Evolutionary conservation across 1,140 invertebrate species (phyloP).

Genomic region (Trichonephila clavata): DNA sequence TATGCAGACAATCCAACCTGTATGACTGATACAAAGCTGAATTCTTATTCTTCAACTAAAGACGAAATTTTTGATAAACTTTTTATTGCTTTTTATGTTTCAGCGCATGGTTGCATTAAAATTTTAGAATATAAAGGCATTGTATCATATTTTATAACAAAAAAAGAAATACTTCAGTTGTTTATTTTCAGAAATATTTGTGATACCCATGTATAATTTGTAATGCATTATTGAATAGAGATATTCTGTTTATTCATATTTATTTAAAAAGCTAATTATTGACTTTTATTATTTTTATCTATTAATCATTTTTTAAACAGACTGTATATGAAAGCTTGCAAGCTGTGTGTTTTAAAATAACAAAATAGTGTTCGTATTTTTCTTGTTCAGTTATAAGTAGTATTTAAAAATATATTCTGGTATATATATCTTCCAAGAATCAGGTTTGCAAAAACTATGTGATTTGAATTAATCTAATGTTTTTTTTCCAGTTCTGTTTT

Average conservation of each 20-base stretch:
- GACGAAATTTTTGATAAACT: neutral
- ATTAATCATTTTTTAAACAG: no score
- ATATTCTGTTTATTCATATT: slow-evolving; percentile 21
- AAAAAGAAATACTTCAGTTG: neutral
- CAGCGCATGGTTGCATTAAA: slow-evolving; percentile 20
- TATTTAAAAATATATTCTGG: no score
- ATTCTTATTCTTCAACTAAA: neutral
- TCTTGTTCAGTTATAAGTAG: no score
- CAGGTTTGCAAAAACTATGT: no score
- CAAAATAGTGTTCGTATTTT: no score
- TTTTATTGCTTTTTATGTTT: slow-evolving; percentile 27
- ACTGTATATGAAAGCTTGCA: no score
- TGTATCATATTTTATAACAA: slow-evolving; percentile 9
- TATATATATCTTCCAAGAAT: no score
- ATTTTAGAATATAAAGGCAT: neutral
- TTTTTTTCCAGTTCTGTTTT: no score
- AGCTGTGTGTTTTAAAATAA: no score
- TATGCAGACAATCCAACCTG: slow-evolving; percentile 23
- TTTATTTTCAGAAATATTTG: neutral
- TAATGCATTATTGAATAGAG: neutral
- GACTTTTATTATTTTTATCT: neutral
- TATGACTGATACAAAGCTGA: neutral
- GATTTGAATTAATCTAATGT: no score
- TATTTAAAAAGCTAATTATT: neutral
- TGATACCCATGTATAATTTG: neutral